These are phyloP conservation scores for Tipula lateralis DNA, from an alignment of 2,888 invertebrate genomes.

Conservation along the genomic window DNA sequence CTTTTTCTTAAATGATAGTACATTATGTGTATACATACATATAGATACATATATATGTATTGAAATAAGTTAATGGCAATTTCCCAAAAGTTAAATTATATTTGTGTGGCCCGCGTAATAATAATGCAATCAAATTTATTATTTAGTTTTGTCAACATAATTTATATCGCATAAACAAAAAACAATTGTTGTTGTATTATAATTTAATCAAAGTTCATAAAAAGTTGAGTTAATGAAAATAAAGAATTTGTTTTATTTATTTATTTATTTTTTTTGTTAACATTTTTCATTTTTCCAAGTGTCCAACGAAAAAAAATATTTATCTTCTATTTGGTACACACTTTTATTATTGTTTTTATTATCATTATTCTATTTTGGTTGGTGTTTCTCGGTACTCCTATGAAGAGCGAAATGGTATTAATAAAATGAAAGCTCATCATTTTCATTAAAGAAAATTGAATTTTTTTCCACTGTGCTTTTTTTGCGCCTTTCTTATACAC, in stretches of 20 bases:
- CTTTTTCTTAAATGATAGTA: neutral
- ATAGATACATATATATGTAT: neutral
- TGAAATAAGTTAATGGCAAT: neutral
- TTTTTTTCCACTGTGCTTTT: neutral
- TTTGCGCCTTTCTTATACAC: neutral
- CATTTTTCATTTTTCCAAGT: neutral
- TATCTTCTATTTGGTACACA: neutral
- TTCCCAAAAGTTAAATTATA: neutral
- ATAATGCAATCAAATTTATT: neutral
- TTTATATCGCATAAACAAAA: neutral
- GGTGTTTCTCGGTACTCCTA: neutral
- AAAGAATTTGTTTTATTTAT: neutral
- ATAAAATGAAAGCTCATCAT: slow-evolving; percentile 15
- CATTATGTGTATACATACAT: neutral
- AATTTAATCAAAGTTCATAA: neutral
- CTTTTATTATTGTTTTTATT: slow-evolving; percentile 14
- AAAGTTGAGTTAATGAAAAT: neutral
- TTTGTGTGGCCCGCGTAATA: neutral
- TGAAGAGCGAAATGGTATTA: neutral
- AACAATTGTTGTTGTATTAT: neutral
- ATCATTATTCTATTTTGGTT: neutral
- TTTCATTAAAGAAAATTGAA: neutral
- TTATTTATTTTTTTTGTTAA: neutral
- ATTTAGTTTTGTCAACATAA: neutral
- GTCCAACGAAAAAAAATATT: neutral